phyloP scores from a whole-genome alignment of 2,888 invertebrate species.

The Dilophus febrilis region DNA sequence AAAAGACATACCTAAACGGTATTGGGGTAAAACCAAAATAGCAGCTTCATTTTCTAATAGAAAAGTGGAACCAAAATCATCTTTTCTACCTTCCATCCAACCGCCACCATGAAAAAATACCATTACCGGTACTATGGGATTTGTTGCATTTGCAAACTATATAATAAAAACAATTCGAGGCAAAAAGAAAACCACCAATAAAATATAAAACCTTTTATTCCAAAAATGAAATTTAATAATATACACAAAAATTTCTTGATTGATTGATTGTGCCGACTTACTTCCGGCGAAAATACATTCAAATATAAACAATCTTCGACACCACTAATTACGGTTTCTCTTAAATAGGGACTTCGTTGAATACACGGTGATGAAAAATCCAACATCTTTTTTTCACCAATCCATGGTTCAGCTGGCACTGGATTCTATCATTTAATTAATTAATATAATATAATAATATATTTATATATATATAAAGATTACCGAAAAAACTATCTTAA shows the following conservation, averaged over 20 bases:
- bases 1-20: slow-evolving; percentile 15
- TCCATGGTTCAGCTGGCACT: background rate
- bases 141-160: background rate
- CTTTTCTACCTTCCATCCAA: slow-evolving; percentile 34
- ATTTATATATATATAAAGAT: too few species aligned
- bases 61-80: slow-evolving; percentile 28
- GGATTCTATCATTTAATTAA: too few species aligned
- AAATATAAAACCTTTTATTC: background rate
- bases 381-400: background rate
- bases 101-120: slow-evolving; percentile 30
- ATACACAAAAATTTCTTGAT: background rate
- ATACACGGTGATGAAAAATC: slow-evolving; percentile 1
- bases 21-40: slow-evolving; percentile 22
- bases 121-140: slow-evolving; percentile 20
- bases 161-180: too few species aligned
- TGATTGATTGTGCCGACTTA: too few species aligned
- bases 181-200: background rate
- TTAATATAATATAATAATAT: too few species aligned
- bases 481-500: too few species aligned
- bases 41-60: slow-evolving; percentile 21
- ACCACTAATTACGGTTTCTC: slow-evolving; percentile 2
- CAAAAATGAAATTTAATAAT: too few species aligned
- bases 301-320: slow-evolving; percentile 8
- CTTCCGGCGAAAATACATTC: slow-evolving; percentile 7
- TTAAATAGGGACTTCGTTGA: slow-evolving; percentile 3